phyloP scores from a whole-genome alignment of 2,888 invertebrate species.

The Yponomeuta plumbellus region DNA sequence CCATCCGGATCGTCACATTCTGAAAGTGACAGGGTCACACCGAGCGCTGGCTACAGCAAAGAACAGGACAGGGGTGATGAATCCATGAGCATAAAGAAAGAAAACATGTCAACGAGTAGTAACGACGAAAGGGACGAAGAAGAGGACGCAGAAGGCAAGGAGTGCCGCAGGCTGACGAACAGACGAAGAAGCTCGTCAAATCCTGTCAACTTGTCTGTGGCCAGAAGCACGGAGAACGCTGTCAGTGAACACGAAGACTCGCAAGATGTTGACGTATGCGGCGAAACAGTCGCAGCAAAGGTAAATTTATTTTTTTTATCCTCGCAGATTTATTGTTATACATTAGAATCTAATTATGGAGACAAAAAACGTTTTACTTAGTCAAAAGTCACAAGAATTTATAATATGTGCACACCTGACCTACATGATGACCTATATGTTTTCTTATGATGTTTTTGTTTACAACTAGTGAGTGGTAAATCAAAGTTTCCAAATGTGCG shows the following conservation, averaged over 20 bases:
- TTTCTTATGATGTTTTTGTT: too few relatives aligned
- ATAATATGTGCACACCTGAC: too few relatives aligned
- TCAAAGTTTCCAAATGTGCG: too few relatives aligned
- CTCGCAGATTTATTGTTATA: too few relatives aligned
- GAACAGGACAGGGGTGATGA: constrained; percentile 62
- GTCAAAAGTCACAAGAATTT: too few relatives aligned
- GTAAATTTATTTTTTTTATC: constrained; percentile 32
- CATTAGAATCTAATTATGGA: too few relatives aligned
- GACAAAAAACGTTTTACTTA: too few relatives aligned
- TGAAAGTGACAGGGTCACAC: constrained; percentile 67
- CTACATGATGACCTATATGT: too few relatives aligned
- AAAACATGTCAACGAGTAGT: constrained; percentile 72
- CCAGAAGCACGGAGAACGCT: constrained; percentile 73
- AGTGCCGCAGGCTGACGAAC: constrained; percentile 70
- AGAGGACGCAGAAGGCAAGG: constrained; percentile 67
- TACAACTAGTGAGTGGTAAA: too few relatives aligned
- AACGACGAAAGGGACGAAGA: constrained; percentile 73
- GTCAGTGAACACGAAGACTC: constrained; percentile 76
- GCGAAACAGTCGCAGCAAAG: constrained; percentile 71
- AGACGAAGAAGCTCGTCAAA: constrained; percentile 85
- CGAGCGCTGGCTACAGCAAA: constrained; percentile 69
- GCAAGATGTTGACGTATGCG: constrained; percentile 63
- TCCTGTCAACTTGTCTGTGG: constrained; percentile 87
- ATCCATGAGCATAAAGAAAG: constrained; percentile 69
- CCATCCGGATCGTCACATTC: constrained; percentile 70